Evolutionary conservation across 2,797 vertebrate species (phyloP).

Genomic region (Characodon lateralis): DNA sequence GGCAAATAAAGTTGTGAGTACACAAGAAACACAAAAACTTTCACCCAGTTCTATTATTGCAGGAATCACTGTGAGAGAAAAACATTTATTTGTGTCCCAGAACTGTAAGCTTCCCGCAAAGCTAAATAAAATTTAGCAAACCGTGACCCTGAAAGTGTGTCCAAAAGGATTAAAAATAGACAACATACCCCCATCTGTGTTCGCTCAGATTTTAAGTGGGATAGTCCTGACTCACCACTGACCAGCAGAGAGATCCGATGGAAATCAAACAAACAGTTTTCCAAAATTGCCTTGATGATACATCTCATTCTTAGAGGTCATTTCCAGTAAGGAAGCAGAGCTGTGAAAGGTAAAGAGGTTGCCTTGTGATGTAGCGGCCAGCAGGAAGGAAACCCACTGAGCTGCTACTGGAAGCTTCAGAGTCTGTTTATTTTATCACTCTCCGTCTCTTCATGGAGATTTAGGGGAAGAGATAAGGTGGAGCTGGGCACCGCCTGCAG

Average conservation of each 20-base stretch:
- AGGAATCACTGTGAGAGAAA: not conserved
- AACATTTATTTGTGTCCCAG: too few relatives aligned
- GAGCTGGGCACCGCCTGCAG: not conserved
- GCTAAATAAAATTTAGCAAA: not conserved
- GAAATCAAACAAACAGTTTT: conserved; percentile 38
- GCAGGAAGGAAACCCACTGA: conserved; percentile 60
- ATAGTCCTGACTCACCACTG: conserved; percentile 53
- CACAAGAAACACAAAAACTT: not conserved
- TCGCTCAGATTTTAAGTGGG: not conserved
- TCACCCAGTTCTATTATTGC: not conserved
- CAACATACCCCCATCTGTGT: not conserved
- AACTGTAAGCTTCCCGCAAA: too few relatives aligned
- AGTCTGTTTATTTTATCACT: conserved; percentile 56
- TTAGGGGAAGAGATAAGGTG: conserved; percentile 27
- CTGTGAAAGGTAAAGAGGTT: conserved; percentile 60
- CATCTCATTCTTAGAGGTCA: conserved; percentile 6
- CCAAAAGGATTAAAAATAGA: not conserved
- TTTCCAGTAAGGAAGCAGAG: conserved; percentile 57
- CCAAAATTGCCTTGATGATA: conserved; percentile 35
- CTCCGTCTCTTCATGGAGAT: conserved; percentile 29
- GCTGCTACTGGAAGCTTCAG: conserved; percentile 61
- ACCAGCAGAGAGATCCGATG: conserved; percentile 38
- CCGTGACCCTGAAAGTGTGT: not conserved
- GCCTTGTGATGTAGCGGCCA: conserved; percentile 38
- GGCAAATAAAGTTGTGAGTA: not conserved